These are phyloP conservation scores for Sympetrum striolatum DNA, from an alignment of 2,888 invertebrate genomes.

Conservation along the genomic window DNA sequence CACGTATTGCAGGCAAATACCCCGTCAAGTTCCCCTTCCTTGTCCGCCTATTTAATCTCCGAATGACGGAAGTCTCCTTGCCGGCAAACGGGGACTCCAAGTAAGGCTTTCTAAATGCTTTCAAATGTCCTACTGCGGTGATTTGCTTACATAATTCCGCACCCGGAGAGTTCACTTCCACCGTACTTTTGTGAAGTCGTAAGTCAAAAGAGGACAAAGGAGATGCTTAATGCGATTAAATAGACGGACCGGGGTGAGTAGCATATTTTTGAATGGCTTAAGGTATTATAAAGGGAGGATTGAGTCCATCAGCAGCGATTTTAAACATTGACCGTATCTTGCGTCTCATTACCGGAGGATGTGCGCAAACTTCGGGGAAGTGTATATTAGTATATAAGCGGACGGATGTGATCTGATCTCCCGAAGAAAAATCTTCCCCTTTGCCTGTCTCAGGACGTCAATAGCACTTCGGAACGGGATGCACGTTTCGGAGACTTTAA, in stretches of 20 bases:
- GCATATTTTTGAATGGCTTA: conserved; percentile 37
- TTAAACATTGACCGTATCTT: background rate
- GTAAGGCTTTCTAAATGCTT: background rate
- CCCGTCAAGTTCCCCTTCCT: background rate
- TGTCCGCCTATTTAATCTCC: background rate
- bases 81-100: background rate
- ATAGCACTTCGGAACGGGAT: no score
- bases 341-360: background rate
- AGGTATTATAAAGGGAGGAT: conserved; percentile 23
- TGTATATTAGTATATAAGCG: background rate
- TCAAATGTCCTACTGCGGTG: conserved; percentile 21
- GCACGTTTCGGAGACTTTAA: no score
- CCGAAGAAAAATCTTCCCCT: background rate
- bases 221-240: conserved; percentile 42
- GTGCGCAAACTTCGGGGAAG: background rate
- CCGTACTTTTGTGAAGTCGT: conserved; percentile 9
- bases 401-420: background rate
- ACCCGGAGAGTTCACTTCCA: conserved; percentile 17
- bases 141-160: conserved; percentile 13
- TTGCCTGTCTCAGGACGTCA: no score
- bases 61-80: conserved; percentile 19
- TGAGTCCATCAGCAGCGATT: conserved; percentile 1
- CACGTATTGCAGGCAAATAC: background rate
- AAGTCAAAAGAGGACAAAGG: conserved; percentile 32
- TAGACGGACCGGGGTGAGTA: conserved; percentile 4